Evolutionary conservation across 2,888 invertebrate species (phyloP).

Genomic region (Dendrolimus pini): DNA sequence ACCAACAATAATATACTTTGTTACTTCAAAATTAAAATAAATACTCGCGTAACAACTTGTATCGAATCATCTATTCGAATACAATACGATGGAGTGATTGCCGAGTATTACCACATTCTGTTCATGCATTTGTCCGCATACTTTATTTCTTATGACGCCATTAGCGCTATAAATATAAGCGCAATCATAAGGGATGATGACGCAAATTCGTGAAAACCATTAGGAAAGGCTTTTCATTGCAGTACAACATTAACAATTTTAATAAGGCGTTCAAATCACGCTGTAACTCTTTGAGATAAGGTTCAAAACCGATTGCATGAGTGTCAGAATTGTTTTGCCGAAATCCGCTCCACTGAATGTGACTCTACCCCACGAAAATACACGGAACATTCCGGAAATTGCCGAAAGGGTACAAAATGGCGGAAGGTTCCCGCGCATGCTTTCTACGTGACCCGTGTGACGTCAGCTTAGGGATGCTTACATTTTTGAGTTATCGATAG

Average conservation of each 20-base stretch:
- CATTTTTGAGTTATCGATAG: slow-evolving; percentile 24
- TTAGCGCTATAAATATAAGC: background rate
- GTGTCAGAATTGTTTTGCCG: slow-evolving; percentile 2
- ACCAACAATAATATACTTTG: no score
- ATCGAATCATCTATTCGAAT: no score
- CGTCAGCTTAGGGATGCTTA: slow-evolving; percentile 35
- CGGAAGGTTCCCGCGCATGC: slow-evolving; percentile 54
- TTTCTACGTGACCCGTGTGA: slow-evolving; percentile 31
- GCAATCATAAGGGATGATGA: slow-evolving; percentile 6
- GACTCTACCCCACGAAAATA: slow-evolving; percentile 26
- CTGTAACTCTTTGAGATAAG: no score
- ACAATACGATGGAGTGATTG: no score
- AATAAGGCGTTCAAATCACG: no score
- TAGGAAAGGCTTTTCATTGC: slow-evolving; percentile 18
- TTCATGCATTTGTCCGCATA: no score
- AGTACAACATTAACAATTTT: slow-evolving; percentile 9
- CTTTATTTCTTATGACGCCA: no score
- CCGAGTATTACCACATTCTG: no score
- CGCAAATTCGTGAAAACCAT: slow-evolving; percentile 20
- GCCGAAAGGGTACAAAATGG: slow-evolving; percentile 45
- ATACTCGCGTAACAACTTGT: no score
- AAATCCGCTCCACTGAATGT: slow-evolving; percentile 11
- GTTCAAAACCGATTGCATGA: no score
- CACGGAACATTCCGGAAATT: slow-evolving; percentile 27
- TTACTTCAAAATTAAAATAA: no score